phyloP scores from a whole-genome alignment of 2,888 invertebrate species.

The Abrostola triplasia region DNA sequence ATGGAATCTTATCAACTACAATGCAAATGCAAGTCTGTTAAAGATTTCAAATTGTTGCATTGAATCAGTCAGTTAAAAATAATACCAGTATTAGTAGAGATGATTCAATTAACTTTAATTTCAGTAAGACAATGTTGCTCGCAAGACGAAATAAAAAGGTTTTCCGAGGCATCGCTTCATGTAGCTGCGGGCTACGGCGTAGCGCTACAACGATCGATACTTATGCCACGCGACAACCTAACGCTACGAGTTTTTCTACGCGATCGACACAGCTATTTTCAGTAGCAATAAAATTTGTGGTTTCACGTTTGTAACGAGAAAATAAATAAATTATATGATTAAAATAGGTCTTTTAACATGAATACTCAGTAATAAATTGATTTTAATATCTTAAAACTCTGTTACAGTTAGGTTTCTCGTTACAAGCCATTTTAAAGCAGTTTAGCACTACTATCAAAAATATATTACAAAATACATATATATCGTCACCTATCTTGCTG shows the following conservation, averaged over 20 bases:
- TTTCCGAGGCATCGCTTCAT: constrained; percentile 63
- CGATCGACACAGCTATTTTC: constrained; percentile 56
- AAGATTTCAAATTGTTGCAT: no score
- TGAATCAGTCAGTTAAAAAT: neutral
- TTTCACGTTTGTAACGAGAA: neutral
- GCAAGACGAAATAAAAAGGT: constrained; percentile 68
- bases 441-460: no score
- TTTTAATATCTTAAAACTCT: no score
- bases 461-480: no score
- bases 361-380: no score
- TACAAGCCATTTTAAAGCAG: no score
- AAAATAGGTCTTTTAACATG: no score
- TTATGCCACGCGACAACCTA: constrained; percentile 80
- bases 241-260: constrained; percentile 76
- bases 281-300: constrained; percentile 29
- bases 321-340: no score
- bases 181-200: constrained; percentile 74
- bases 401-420: no score
- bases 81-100: neutral
- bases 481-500: no score
- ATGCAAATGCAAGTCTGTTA: no score
- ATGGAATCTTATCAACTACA: no score
- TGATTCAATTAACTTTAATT: constrained; percentile 15
- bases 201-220: constrained; percentile 84
- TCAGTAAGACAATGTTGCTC: constrained; percentile 45